Evolutionary conservation across 1,140 invertebrate species (phyloP).

Genomic region (Calliopsis andreniformis): DNA sequence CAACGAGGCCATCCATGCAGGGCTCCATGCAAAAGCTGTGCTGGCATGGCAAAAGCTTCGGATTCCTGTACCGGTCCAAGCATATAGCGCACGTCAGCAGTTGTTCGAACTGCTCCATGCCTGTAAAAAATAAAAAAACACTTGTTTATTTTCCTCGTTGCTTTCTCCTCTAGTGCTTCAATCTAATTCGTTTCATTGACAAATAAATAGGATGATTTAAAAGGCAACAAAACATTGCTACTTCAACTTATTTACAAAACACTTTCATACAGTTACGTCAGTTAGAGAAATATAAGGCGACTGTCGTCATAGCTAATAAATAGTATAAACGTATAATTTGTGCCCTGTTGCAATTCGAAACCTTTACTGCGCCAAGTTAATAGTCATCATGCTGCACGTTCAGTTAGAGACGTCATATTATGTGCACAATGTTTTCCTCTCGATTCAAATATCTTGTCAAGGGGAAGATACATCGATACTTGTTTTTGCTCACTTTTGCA

Average conservation of each 20-base stretch:
- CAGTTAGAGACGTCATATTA: not conserved
- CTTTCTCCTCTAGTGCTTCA: too few species aligned
- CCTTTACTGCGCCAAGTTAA: conserved; percentile 40
- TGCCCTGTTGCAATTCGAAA: conserved; percentile 40
- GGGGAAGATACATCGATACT: not conserved
- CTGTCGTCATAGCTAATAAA: conserved; percentile 55
- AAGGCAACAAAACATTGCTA: too few species aligned
- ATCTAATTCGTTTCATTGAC: not conserved
- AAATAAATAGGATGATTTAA: not conserved
- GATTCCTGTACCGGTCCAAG: conserved; percentile 97
- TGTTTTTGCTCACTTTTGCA: not conserved
- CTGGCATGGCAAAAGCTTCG: conserved; percentile 98
- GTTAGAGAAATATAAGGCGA: not conserved
- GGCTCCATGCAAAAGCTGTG: conserved; percentile 99
- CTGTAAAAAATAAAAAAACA: conserved; percentile 66
- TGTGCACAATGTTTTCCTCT: not conserved
- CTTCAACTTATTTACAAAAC: not conserved
- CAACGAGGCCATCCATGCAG: conserved; percentile 97
- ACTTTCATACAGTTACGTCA: conserved; percentile 26
- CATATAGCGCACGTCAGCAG: conserved; percentile 99
- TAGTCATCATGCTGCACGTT: conserved; percentile 37
- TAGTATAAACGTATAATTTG: conserved; percentile 41
- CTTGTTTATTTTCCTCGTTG: not conserved
- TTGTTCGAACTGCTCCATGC: conserved; percentile 98
- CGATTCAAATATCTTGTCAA: not conserved